Conservation (phyloP, 1,140 invertebrate genomes). For the Trichonephila clavipes region DNA sequence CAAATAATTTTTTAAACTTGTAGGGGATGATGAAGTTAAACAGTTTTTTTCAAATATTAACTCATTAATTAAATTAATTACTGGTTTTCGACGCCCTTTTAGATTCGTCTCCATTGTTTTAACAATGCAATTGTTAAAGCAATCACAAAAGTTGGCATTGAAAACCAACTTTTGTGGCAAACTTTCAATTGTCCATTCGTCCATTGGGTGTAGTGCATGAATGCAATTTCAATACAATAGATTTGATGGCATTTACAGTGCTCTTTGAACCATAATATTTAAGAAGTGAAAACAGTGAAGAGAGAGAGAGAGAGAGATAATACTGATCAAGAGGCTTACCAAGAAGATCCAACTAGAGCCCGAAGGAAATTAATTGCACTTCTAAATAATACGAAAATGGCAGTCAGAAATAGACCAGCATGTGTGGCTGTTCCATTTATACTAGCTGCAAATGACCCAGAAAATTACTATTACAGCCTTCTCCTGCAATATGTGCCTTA, state of each 20-base stretch:
- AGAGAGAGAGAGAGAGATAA: no score
- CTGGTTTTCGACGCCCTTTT: no score
- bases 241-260: slow-evolving; percentile 62
- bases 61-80: no score
- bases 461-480: slow-evolving; percentile 71
- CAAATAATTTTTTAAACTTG: no score
- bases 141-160: no score
- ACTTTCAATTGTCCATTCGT: neutral
- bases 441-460: slow-evolving; percentile 47
- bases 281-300: slow-evolving; percentile 64
- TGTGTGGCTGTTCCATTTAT: slow-evolving; percentile 18
- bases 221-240: slow-evolving; percentile 59
- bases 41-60: no score
- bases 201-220: slow-evolving; percentile 31
- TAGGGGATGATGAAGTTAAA: no score
- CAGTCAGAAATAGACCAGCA: slow-evolving; percentile 42
- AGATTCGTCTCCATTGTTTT: no score
- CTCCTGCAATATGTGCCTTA: slow-evolving; percentile 70
- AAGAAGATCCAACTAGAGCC: slow-evolving; percentile 21
- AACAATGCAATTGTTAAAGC: no score
- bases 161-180: no score
- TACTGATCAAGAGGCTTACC: slow-evolving; percentile 63
- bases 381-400: slow-evolving; percentile 42
- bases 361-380: slow-evolving; percentile 36
- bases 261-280: slow-evolving; percentile 66